Conservation (phyloP, 2,797 vertebrate species). For the Eremophila alpestris region DNA sequence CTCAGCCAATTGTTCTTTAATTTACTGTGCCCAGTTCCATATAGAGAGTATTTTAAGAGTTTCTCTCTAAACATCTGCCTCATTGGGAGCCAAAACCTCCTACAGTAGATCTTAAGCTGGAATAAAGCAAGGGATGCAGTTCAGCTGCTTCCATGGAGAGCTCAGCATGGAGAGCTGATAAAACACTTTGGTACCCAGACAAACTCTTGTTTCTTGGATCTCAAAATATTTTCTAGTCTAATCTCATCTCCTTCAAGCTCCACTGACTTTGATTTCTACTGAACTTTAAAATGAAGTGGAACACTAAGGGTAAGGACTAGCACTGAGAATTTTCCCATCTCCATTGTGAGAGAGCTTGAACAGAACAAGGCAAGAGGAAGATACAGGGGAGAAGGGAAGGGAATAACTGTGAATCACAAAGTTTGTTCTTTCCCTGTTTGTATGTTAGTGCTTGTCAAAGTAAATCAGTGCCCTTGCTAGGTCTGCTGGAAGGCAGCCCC, state of each 20-base stretch:
- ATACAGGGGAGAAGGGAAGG: not conserved
- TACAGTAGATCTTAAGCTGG: not conserved
- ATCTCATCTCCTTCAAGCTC: slow-evolving; percentile 10
- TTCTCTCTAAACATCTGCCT: not conserved
- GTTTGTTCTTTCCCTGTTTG: slow-evolving; percentile 22
- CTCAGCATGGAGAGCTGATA: not conserved
- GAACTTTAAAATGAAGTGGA: not conserved
- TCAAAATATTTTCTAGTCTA: not conserved
- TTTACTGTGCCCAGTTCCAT: not conserved
- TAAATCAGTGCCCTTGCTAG: slow-evolving; percentile 41
- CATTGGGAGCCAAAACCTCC: not conserved
- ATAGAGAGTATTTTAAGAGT: not conserved
- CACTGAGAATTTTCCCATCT: not conserved
- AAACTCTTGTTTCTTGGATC: not conserved
- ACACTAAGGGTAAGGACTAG: not conserved
- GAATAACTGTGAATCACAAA: slow-evolving; percentile 2
- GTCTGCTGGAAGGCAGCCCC: slow-evolving; percentile 48
- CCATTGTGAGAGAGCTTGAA: not conserved
- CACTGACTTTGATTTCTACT: not conserved
- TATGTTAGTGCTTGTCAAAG: slow-evolving; percentile 28
- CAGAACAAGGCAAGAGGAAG: not conserved
- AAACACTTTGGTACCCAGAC: not conserved
- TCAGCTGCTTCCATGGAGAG: not conserved
- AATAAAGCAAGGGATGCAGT: not conserved
- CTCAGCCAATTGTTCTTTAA: not conserved